Base-by-base conservation (phyloP, 1,140 invertebrate genomes). In the Drosophila tropicalis region DNA sequence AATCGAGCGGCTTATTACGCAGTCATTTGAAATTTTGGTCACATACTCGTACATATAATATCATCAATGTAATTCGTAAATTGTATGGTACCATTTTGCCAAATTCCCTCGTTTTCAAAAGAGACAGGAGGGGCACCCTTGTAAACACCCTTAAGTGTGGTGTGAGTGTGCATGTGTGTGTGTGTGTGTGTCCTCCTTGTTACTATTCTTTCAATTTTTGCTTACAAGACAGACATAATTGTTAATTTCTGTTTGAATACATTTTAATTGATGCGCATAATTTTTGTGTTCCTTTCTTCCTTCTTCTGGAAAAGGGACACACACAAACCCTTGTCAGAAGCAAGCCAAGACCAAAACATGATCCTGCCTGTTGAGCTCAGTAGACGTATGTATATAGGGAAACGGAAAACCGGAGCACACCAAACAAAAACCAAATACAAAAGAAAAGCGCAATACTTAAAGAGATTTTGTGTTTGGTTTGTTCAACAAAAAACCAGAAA, bases 211-310 rank as follows among this genome's bases (percentile, higher is more conserved):
- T 60, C 57, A 41, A 44, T 64, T 72, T 67, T 67, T 32, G 34
- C 15, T 54, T 76, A 76, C 73, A 76, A 72, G 64, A 58, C 55
- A 76, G 60, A 76, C 62, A 77, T 77, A 77, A 76, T 77, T 77
- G 74, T 77, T 76, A 77, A 77, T 77, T 77, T 77, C 61, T 66
- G 74, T 77, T 77, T 77, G 74, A 77, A 77, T 77, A 77, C 74
- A 77, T 34, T 77, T 77, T 77, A 77, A 77, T 77, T 77, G 74
- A 70, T 64, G 74, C 74, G 74, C 73, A 77, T 77, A 77, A 77
- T 77, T 71, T 55, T 34, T 57, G 34, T 56, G 34, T 29, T 29
- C 29, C 29, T 29, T 29, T 29, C 5, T 29, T 29, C 29, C 29
- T 29, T 29, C 5, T 29, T 29, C 36, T 12, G 12, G n/a, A n/a